Conservation (phyloP, 2,888 invertebrate species). For the Cotesia congregata region DNA sequence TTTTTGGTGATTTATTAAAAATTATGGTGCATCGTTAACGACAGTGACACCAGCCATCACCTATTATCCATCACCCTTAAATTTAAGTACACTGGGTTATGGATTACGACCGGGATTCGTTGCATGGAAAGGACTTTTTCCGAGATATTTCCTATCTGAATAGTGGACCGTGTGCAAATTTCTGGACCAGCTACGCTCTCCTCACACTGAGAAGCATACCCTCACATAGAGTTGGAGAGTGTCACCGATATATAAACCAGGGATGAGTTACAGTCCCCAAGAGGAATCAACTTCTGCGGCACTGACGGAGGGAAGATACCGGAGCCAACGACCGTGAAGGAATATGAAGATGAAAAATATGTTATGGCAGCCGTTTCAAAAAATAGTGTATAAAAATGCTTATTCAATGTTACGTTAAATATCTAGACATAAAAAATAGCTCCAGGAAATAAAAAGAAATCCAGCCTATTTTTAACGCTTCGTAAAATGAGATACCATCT, state of each 20-base stretch:
- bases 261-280: conserved; percentile 39
- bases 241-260: conserved; percentile 39
- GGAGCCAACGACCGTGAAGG: conserved; percentile 2
- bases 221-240: conserved; percentile 9
- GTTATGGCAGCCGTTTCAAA: conserved; percentile 8
- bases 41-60: conserved; percentile 36
- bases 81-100: conserved; percentile 14
- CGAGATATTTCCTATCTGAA: not conserved
- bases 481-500: not conserved
- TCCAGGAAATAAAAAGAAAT: not conserved
- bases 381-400: not conserved
- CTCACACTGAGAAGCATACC: not conserved
- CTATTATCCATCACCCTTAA: conserved; percentile 32
- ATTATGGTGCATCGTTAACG: conserved; percentile 45
- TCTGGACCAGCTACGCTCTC: not conserved
- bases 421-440: not conserved
- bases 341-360: conserved; percentile 27
- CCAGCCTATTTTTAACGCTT: not conserved
- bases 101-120: not conserved
- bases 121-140: conserved; percentile 10
- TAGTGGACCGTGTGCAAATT: conserved; percentile 19
- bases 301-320: conserved; percentile 7
- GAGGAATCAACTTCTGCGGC: conserved; percentile 41
- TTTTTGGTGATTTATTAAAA: not conserved
- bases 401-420: conserved; percentile 1